phyloP scores from a whole-genome alignment of 2,797 vertebrate species.

The Sebastes kiyomatsui region DNA sequence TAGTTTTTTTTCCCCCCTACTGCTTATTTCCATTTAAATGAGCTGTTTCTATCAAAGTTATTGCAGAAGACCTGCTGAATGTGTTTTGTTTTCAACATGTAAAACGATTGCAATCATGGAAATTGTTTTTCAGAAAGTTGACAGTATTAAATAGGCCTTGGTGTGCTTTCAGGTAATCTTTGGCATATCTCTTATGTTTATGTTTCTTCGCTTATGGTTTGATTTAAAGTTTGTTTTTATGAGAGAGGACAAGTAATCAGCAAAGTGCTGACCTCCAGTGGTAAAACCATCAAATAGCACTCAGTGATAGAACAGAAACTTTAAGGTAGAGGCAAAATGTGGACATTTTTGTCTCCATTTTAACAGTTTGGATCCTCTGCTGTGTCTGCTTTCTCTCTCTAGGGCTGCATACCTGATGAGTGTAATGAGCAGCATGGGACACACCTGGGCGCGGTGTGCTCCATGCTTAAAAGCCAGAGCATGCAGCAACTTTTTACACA shows the following conservation, averaged over 20 bases:
- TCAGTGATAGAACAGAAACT: background rate
- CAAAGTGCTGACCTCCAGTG: conserved; percentile 41
- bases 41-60: background rate
- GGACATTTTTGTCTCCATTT: background rate
- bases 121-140: background rate
- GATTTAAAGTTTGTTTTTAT: background rate
- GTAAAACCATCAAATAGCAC: background rate
- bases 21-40: background rate
- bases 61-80: background rate
- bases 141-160: too few relatives aligned
- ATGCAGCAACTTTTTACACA: too few relatives aligned
- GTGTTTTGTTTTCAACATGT: background rate
- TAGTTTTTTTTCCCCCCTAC: background rate
- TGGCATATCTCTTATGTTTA: background rate
- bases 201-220: background rate
- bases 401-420: background rate
- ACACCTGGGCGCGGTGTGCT: too few relatives aligned
- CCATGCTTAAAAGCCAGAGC: too few relatives aligned
- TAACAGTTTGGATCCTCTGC: too few relatives aligned
- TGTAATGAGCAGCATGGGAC: too few relatives aligned
- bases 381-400: background rate
- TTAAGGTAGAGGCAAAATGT: background rate
- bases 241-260: background rate
- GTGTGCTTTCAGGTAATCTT: background rate
- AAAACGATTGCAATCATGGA: background rate